Evolutionary conservation across 2,888 invertebrate genomes (phyloP).

Genomic region (Baronia brevicornis): DNA sequence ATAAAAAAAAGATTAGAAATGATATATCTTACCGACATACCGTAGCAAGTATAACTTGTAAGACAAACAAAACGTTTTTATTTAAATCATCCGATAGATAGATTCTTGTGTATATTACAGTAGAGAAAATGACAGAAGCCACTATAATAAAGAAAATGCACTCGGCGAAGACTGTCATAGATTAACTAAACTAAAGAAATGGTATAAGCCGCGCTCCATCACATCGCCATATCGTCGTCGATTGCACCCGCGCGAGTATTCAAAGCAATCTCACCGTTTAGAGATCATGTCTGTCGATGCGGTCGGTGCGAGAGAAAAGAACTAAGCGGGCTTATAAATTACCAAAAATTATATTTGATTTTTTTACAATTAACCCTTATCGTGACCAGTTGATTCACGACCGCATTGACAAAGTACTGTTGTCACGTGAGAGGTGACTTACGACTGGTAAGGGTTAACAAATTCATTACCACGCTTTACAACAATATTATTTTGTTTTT

Average conservation of each 20-base stretch:
- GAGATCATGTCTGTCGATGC: constrained; percentile 51
- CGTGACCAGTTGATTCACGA: too few species aligned
- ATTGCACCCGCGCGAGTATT: constrained; percentile 66
- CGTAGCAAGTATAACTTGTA: too few species aligned
- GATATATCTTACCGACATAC: too few species aligned
- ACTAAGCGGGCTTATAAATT: constrained; percentile 15
- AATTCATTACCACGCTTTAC: not conserved
- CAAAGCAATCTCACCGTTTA: constrained; percentile 64
- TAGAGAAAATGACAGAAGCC: not conserved
- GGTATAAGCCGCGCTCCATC: constrained; percentile 41
- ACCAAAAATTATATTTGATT: constrained; percentile 1
- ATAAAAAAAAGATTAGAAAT: too few species aligned
- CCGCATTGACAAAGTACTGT: too few species aligned
- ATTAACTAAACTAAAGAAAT: constrained; percentile 43
- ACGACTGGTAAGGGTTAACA: too few species aligned
- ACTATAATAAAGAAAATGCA: constrained; percentile 15
- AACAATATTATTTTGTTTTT: too few species aligned
- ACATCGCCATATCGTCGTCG: constrained; percentile 57
- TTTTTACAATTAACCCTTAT: too few species aligned
- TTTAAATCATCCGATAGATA: too few species aligned
- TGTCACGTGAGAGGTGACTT: too few species aligned
- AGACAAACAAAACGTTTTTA: too few species aligned
- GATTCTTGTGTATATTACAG: not conserved
- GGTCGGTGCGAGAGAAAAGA: constrained; percentile 20
- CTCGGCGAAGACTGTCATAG: constrained; percentile 22